phyloP scores from a whole-genome alignment of 1,140 invertebrate species.

The Drosophila tristis region DNA sequence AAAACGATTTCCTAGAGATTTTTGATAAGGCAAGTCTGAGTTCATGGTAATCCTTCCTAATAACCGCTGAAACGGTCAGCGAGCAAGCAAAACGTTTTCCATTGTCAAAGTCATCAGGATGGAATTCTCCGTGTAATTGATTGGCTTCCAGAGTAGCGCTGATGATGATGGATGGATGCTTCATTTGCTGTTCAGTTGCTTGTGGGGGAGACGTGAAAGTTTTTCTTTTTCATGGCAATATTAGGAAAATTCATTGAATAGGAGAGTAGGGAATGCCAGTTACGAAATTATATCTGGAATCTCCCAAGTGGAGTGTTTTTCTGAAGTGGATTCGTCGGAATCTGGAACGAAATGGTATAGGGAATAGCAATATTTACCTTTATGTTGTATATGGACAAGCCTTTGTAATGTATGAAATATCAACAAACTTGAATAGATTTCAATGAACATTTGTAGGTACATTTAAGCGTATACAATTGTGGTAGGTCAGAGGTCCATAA shows the following conservation, averaged over 20 bases:
- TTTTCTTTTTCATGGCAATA: conserved; percentile 11
- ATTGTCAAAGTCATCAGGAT: conserved; percentile 29
- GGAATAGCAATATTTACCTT: too few species aligned
- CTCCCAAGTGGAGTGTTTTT: neutral
- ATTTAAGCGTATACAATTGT: neutral
- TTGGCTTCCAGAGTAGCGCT: conserved; percentile 42
- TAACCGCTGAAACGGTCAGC: conserved; percentile 64
- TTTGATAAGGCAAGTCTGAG: conserved; percentile 58
- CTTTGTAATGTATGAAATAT: too few species aligned
- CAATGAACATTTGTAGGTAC: neutral
- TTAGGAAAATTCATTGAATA: conserved; percentile 17
- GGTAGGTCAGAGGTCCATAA: neutral
- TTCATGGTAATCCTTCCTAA: conserved; percentile 50
- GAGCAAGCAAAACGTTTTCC: conserved; percentile 10
- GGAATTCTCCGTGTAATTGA: conserved; percentile 56
- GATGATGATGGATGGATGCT: conserved; percentile 64
- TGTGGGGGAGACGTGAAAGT: conserved; percentile 19
- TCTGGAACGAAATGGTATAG: too few species aligned
- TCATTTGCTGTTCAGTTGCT: conserved; percentile 74
- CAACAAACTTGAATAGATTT: too few species aligned
- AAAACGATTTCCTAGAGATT: conserved; percentile 55
- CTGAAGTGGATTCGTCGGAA: conserved; percentile 1
- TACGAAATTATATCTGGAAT: neutral
- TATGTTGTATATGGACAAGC: too few species aligned
- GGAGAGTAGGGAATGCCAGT: neutral